Evolutionary conservation across 2,888 invertebrate species (phyloP), one percentile per base, ranked within the genome.

Genomic region (Megamerina dolium): DNA sequence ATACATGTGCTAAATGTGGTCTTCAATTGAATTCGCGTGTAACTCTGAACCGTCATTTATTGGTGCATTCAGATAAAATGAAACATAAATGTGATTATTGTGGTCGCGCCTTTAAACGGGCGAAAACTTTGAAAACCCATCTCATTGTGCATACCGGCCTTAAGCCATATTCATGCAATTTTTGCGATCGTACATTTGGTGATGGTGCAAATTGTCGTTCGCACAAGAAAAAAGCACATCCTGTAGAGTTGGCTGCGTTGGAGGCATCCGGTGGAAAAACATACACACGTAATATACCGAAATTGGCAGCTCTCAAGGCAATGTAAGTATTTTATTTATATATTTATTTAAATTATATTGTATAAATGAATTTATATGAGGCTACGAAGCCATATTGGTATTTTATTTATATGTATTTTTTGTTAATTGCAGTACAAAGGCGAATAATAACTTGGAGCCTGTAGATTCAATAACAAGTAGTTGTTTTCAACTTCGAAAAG

Each of bases 121-220:
- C 69, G 8, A 71, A 72, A 49, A 69, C 72, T 0, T 58, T 71
- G 2, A 68, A 72, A 41, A 71, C 65, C 48, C 72, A 72, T 52
- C 59, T 72, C 2, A 67, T 72, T 13, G 41, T 71, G 21, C 72
- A 72, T 35, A 70, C 69, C 0, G 72, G 72, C 0, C 50, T 72
- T 0, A 64, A 72, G 38, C 72, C 72, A 0, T 72, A 72, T 44
- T 58, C 65, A 2, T 72, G 72, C 37, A 68, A 70, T 39, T 72
- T 72, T 48, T 72, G 72, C 42, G 72, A 72, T 31, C 67, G 68
- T 38, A 69, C 70, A 1, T 72, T 72, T 47, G 70, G 72, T 31
- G 70, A 71, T 40, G 72, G 72, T 8, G 68, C 72, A 10, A 72
- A 72, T 46, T 72, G 70, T 42, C 64, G 72, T 6, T 69, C 64